A percentile compares a stretch with the other conserved stretches of the same genome.
These are phyloP conservation scores for Temnothorax unifasciatus DNA, from an alignment of 2,888 invertebrate genomes.

Conservation along the genomic window DNA sequence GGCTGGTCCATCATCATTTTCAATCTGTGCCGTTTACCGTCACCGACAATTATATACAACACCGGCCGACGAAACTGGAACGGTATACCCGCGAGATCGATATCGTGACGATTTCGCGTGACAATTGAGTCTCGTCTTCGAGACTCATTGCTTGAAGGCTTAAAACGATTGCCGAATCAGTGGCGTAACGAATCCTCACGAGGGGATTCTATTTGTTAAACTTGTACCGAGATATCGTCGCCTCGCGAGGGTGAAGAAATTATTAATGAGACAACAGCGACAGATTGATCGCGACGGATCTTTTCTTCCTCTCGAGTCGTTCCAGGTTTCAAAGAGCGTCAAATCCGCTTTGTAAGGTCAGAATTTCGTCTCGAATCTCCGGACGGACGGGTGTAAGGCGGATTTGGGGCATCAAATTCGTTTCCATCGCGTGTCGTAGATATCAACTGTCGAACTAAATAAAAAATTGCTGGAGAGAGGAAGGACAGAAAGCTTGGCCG, in stretches of 20 bases:
- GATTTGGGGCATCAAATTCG: background rate
- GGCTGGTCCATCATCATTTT: slow-evolving; percentile 54
- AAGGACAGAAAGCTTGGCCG: background rate
- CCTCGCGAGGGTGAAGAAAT: too few species aligned
- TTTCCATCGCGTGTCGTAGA: background rate
- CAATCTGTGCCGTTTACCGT: slow-evolving; percentile 58
- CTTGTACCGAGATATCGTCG: background rate
- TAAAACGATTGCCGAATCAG: background rate
- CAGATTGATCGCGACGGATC: background rate
- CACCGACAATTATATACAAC: slow-evolving; percentile 32
- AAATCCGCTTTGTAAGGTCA: background rate
- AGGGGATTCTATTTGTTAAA: background rate
- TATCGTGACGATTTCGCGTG: background rate
- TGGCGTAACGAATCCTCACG: too few species aligned
- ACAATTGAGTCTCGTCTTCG: background rate
- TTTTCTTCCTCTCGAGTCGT: background rate
- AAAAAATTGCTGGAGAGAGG: background rate
- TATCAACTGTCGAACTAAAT: background rate
- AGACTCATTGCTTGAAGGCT: background rate
- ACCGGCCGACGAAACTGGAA: slow-evolving; percentile 9
- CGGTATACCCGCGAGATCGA: background rate
- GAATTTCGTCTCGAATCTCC: background rate
- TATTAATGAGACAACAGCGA: background rate
- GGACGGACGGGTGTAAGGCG: background rate
- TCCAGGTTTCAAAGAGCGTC: background rate